Conservation (phyloP, 2,888 invertebrate species). For the Trissonchulus latispiculum region DNA sequence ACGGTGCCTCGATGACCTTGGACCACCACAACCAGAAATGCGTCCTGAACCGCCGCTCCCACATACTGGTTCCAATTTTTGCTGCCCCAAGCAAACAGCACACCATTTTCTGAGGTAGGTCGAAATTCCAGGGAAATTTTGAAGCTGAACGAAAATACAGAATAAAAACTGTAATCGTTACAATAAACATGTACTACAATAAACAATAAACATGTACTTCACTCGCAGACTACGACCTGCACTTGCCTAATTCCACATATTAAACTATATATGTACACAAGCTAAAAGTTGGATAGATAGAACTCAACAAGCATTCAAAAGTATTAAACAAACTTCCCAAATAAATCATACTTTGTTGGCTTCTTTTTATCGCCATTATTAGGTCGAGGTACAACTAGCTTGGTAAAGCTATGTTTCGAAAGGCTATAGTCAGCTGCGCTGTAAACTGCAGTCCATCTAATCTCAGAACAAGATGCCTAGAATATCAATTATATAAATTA, state of each 20-base stretch:
- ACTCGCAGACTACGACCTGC: too few species aligned
- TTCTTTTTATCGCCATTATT: not conserved
- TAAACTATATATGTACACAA: too few species aligned
- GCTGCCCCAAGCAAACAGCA: slow-evolving; percentile 12
- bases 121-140: slow-evolving; percentile 9
- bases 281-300: too few species aligned
- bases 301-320: too few species aligned
- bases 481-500: too few species aligned
- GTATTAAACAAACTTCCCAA: too few species aligned
- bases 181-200: too few species aligned
- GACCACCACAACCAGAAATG: not conserved
- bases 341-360: not conserved
- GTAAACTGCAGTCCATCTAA: not conserved
- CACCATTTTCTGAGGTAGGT: not conserved
- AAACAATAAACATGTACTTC: too few species aligned
- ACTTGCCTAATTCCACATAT: too few species aligned
- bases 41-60: not conserved
- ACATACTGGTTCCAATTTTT: not conserved
- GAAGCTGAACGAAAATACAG: slow-evolving; percentile 3
- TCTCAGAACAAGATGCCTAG: too few species aligned
- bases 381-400: not conserved
- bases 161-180: too few species aligned
- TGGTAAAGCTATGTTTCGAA: slow-evolving; percentile 1
- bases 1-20: not conserved
- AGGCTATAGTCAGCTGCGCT: slow-evolving; percentile 1